Conservation (phyloP, 2,113 vertebrate species). For the Piprites chloris region DNA sequence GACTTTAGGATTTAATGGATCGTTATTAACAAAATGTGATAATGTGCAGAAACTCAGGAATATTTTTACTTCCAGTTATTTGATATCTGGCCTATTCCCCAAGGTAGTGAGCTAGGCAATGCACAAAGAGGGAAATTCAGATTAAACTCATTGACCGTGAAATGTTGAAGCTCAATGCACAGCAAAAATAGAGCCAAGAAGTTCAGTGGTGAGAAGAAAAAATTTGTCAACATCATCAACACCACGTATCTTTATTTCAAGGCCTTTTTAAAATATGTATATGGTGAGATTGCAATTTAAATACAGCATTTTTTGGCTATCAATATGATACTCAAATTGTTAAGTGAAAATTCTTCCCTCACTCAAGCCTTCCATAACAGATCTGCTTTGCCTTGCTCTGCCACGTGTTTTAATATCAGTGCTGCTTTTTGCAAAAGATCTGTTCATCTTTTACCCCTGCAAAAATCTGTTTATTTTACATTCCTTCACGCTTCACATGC, state of each 20-base stretch:
- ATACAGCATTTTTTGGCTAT: not conserved
- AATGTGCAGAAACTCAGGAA: not conserved
- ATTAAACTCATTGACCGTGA: not conserved
- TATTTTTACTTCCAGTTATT: not conserved
- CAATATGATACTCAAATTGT: not conserved
- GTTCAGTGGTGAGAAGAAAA: not conserved
- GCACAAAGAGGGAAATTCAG: not conserved
- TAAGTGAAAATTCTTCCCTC: not conserved
- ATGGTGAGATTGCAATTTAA: not conserved
- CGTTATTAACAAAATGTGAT: not conserved
- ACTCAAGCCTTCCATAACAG: rapidly evolving
- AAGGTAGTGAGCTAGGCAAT: not conserved
- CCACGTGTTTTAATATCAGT: rapidly evolving
- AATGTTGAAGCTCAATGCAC: not conserved
- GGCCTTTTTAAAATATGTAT: not conserved
- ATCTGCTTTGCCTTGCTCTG: not conserved
- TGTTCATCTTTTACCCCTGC: not conserved
- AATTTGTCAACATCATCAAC: not conserved
- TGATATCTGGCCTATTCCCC: not conserved
- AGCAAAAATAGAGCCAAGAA: not conserved
- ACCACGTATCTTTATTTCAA: not conserved
- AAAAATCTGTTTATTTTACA: not conserved
- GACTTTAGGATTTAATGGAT: not conserved
- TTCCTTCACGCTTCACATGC: not conserved
- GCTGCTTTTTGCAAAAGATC: not conserved